A percentile compares a stretch with the other conserved stretches of the same genome.
Evolutionary conservation across 2,888 invertebrate genomes (phyloP).

Genomic region (Acleris literana): DNA sequence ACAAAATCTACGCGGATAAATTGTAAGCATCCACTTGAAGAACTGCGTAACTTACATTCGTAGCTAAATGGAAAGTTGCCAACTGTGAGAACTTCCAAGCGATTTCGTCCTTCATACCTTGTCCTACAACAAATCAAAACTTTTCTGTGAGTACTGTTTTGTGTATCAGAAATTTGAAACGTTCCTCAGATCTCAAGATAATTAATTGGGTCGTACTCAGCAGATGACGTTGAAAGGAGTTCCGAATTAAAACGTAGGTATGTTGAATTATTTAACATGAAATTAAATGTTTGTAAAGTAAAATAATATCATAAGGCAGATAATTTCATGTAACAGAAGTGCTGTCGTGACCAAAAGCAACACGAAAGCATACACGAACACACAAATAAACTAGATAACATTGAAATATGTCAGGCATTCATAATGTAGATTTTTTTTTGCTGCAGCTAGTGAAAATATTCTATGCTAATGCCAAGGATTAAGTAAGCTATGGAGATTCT

Average conservation of each 20-base stretch:
- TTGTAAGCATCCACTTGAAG: constrained; percentile 23
- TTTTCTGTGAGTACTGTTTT: constrained; percentile 47
- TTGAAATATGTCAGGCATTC: not conserved
- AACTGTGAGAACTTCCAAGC: constrained; percentile 52
- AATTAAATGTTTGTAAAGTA: not conserved
- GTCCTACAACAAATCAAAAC: constrained; percentile 58
- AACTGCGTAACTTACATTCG: constrained; percentile 40
- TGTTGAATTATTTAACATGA: not conserved
- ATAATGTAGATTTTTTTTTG: constrained; percentile 5
- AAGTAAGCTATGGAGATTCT: constrained; percentile 38
- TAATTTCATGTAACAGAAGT: not conserved
- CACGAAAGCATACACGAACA: not conserved
- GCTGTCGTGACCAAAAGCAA: constrained; percentile 1
- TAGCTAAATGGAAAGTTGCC: constrained; percentile 54
- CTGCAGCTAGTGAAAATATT: not conserved
- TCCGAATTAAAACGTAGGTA: not conserved
- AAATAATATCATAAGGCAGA: not conserved
- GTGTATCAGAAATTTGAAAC: constrained; percentile 36
- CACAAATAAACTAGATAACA: not conserved
- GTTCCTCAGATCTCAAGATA: constrained; percentile 31
- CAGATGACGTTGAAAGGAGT: constrained; percentile 19
- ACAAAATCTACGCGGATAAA: no score
- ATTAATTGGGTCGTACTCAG: constrained; percentile 24
- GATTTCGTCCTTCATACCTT: constrained; percentile 53
- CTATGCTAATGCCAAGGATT: constrained; percentile 33